These are phyloP conservation scores for Lasioglossum leucozonium DNA, from an alignment of 2,888 invertebrate species.

Conservation along the genomic window DNA sequence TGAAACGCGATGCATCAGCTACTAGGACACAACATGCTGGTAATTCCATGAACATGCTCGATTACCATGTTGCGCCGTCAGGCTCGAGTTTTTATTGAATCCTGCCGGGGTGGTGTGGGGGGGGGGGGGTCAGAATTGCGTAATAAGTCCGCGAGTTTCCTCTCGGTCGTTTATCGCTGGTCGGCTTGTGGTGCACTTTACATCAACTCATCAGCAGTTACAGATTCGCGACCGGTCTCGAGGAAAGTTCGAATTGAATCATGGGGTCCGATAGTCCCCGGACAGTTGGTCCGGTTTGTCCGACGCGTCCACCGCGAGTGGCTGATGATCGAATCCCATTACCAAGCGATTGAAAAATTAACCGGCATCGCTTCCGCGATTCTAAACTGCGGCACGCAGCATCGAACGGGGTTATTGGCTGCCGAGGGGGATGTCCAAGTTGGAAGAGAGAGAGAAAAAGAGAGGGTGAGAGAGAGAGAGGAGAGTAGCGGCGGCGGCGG, in stretches of 20 bases:
- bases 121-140: conserved; percentile 13
- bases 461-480: too few species aligned
- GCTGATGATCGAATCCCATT: neutral
- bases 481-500: too few species aligned
- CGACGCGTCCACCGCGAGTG: neutral
- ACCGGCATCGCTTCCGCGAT: conserved; percentile 12
- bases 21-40: neutral
- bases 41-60: neutral
- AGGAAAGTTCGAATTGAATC: conserved; percentile 6
- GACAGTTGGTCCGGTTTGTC: neutral
- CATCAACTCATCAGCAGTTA: conserved; percentile 15
- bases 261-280: neutral
- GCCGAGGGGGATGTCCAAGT: conserved; percentile 24
- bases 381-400: conserved; percentile 28
- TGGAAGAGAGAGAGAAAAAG: too few species aligned
- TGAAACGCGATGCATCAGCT: neutral
- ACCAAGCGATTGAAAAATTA: conserved; percentile 41
- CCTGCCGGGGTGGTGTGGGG: too few species aligned
- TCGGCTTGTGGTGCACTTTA: conserved; percentile 9
- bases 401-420: conserved; percentile 37
- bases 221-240: conserved; percentile 2
- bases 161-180: conserved; percentile 19
- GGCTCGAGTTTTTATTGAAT: conserved; percentile 47
- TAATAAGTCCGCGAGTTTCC: conserved; percentile 31
- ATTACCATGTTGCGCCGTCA: neutral